phyloP scores from a whole-genome alignment of 2,113 vertebrate genomes.

The Mohoua ochrocephala region DNA sequence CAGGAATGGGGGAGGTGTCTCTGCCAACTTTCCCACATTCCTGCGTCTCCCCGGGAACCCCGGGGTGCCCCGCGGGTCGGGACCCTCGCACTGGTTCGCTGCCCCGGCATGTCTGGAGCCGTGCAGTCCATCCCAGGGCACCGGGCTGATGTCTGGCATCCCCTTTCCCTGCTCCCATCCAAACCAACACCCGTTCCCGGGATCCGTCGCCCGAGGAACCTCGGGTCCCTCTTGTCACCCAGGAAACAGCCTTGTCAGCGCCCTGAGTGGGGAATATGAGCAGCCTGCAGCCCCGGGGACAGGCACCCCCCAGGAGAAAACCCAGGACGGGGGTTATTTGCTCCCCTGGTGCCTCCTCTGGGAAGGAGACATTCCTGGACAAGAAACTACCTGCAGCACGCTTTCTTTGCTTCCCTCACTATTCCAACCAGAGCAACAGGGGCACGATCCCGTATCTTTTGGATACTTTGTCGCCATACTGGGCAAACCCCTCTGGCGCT shows the following conservation, averaged over 20 bases:
- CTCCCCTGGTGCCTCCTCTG: neutral
- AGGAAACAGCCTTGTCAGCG: neutral
- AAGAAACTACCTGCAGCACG: neutral
- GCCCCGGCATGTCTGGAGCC: neutral
- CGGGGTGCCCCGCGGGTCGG: neutral
- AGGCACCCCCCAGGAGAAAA: neutral
- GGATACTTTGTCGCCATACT: neutral
- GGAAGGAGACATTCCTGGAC: neutral
- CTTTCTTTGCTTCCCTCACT: neutral
- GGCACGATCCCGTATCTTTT: neutral
- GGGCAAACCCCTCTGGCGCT: neutral
- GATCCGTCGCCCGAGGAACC: neutral
- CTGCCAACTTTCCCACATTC: constrained; percentile 1
- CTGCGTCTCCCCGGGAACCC: neutral
- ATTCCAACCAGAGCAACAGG: neutral
- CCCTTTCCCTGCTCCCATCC: neutral
- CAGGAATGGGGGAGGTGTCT: neutral
- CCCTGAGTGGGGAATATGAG: neutral
- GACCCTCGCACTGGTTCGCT: neutral
- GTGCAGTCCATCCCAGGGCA: neutral
- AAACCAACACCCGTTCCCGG: neutral
- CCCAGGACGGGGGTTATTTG: neutral
- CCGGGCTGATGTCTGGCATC: neutral
- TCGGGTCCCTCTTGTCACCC: neutral
- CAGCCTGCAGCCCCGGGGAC: neutral